A percentile compares a stretch with the other conserved stretches of the same genome.
Conservation (phyloP, 2,888 invertebrate species). For the Mythimna ferrago region DNA sequence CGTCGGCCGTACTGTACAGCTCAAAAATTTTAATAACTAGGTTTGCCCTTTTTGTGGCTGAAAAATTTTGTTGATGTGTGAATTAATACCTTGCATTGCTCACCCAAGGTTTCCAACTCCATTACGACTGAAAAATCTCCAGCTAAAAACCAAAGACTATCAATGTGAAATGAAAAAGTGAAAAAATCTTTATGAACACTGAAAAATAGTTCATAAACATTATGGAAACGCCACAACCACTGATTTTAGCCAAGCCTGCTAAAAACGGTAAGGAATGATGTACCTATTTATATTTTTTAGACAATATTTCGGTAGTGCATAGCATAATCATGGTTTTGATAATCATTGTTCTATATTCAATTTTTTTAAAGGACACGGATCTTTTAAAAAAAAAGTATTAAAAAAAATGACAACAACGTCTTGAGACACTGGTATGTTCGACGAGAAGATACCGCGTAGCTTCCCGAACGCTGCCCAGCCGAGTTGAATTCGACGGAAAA, state of each 20-base stretch:
- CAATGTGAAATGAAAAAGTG: conserved; percentile 28
- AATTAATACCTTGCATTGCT: conserved; percentile 13
- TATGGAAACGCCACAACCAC: conserved; percentile 46
- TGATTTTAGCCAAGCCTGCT: conserved; percentile 40
- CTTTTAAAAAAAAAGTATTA: too few species aligned
- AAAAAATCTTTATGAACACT: background rate
- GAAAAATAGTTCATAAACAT: conserved; percentile 13
- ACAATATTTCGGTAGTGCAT: too few species aligned
- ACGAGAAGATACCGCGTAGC: too few species aligned
- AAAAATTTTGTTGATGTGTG: conserved; percentile 13
- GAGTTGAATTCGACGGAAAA: too few species aligned
- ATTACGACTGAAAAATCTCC: conserved; percentile 5
- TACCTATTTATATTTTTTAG: background rate
- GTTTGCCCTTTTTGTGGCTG: background rate
- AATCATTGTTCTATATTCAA: too few species aligned
- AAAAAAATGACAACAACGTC: too few species aligned
- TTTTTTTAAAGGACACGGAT: too few species aligned
- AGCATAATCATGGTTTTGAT: too few species aligned
- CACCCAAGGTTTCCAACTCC: conserved; percentile 18
- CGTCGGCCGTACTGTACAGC: background rate
- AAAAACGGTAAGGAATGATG: conserved; percentile 49
- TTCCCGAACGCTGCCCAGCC: too few species aligned
- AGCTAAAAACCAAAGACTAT: conserved; percentile 1
- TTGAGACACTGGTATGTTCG: too few species aligned
- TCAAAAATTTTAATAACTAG: background rate